Conservation (phyloP, 2,888 invertebrate species). For the Caenorhabditis sp. region DNA sequence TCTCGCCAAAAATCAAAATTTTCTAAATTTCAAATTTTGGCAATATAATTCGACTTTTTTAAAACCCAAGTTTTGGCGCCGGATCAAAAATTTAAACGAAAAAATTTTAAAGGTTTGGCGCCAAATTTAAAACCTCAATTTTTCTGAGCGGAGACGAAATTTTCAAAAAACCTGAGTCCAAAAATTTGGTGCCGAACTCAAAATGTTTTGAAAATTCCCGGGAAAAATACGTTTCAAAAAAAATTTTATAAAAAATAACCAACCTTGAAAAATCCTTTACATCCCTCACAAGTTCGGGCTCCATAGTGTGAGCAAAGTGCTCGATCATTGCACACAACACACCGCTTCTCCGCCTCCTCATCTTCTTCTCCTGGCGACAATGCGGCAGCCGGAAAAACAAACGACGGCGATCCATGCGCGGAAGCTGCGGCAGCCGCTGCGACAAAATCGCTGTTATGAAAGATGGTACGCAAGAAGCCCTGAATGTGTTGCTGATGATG, state of each 20-base stretch:
- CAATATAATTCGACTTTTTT: no score
- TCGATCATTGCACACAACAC: conserved; percentile 97
- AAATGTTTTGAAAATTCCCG: background rate
- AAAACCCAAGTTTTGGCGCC: no score
- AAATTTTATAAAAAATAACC: no score
- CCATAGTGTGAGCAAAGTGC: conserved; percentile 90
- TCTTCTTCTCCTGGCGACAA: conserved; percentile 36
- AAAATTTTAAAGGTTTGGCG: no score
- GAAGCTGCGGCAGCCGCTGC: no score
- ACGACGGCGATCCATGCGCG: no score
- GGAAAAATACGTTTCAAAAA: no score
- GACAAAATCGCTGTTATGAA: background rate
- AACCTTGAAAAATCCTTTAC: conserved; percentile 80
- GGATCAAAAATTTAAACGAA: no score
- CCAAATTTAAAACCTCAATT: no score
- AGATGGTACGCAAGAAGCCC: conserved; percentile 18
- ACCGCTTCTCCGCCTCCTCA: conserved; percentile 77
- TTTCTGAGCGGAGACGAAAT: no score
- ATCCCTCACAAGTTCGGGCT: conserved; percentile 96
- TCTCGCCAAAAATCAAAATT: background rate
- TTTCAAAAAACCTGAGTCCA: background rate
- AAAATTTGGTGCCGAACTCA: background rate
- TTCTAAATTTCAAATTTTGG: background rate
- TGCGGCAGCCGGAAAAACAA: background rate
- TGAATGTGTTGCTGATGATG: no score